Conservation (phyloP, 2,888 invertebrate genomes). For the Xanthostigma xanthostigma region DNA sequence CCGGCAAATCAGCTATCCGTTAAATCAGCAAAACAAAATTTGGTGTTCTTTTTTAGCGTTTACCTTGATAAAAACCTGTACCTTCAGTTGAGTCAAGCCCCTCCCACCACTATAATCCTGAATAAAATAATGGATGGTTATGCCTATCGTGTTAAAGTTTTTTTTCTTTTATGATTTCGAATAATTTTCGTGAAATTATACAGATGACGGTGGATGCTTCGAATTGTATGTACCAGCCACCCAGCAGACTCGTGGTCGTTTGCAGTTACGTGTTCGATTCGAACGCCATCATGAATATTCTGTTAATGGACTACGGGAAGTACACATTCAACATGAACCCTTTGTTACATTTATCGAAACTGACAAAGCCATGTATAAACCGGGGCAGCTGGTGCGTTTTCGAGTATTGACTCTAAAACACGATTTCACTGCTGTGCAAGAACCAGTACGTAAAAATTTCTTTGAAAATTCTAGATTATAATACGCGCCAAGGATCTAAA, state of each 20-base stretch:
- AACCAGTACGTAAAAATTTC: conserved; percentile 1
- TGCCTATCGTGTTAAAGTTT: too few species aligned
- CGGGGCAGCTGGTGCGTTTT: conserved; percentile 37
- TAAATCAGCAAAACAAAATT: too few species aligned
- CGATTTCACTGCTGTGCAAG: conserved; percentile 30
- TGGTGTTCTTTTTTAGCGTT: too few species aligned
- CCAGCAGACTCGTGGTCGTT: neutral
- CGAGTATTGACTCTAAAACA: conserved; percentile 33
- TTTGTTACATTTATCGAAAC: conserved; percentile 37
- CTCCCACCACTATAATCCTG: too few species aligned
- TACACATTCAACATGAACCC: conserved; percentile 27
- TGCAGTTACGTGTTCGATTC: conserved; percentile 16
- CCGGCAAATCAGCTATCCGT: too few species aligned
- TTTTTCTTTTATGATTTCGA: too few species aligned
- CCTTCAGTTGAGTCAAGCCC: too few species aligned
- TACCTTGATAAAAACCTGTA: too few species aligned
- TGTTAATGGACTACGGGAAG: conserved; percentile 24
- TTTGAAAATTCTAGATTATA: too few species aligned
- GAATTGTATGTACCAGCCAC: neutral
- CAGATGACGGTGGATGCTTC: neutral
- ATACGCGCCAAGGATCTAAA: too few species aligned
- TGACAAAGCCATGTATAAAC: conserved; percentile 37
- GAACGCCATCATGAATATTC: conserved; percentile 25
- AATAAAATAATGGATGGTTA: too few species aligned
- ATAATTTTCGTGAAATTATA: neutral